Conservation (phyloP, 2,888 invertebrate genomes). For the Sesamia inferens region DNA sequence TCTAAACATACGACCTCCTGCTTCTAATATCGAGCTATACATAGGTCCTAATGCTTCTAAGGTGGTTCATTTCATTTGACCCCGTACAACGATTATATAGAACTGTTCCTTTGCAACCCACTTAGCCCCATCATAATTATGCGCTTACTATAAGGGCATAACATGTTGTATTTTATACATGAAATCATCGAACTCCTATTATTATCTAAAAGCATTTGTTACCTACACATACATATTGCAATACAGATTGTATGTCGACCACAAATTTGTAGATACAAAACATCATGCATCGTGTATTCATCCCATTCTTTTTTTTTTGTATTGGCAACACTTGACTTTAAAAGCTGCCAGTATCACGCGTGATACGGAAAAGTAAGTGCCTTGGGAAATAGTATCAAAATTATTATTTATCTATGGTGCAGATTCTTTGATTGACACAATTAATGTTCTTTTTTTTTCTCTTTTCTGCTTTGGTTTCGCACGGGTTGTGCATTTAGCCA, state of each 20-base stretch:
- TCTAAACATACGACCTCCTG: too few species aligned
- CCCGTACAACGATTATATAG: not conserved
- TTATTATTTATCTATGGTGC: not conserved
- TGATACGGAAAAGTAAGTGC: not conserved
- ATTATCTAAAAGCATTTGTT: constrained; percentile 61
- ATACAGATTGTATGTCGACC: constrained; percentile 50
- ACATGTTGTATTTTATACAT: constrained; percentile 58
- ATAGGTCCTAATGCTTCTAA: too few species aligned
- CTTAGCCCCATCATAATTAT: constrained; percentile 17
- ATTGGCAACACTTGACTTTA: too few species aligned
- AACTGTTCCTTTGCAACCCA: not conserved
- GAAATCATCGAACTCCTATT: constrained; percentile 59
- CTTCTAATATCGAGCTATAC: too few species aligned
- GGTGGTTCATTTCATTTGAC: not conserved
- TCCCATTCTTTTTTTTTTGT: not conserved
- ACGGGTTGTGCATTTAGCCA: too few species aligned
- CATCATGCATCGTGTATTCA: not conserved
- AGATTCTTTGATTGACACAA: not conserved
- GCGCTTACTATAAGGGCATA: constrained; percentile 26
- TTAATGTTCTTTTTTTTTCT: too few species aligned
- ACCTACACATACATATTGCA: constrained; percentile 56
- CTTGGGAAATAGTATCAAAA: not conserved
- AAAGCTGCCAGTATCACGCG: not conserved
- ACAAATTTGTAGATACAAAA: not conserved
- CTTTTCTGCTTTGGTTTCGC: too few species aligned